Evolutionary conservation across 2,113 vertebrate genomes (phyloP), one percentile per base, ranked within the genome.

Genomic region (Siniperca chuatsi): DNA sequence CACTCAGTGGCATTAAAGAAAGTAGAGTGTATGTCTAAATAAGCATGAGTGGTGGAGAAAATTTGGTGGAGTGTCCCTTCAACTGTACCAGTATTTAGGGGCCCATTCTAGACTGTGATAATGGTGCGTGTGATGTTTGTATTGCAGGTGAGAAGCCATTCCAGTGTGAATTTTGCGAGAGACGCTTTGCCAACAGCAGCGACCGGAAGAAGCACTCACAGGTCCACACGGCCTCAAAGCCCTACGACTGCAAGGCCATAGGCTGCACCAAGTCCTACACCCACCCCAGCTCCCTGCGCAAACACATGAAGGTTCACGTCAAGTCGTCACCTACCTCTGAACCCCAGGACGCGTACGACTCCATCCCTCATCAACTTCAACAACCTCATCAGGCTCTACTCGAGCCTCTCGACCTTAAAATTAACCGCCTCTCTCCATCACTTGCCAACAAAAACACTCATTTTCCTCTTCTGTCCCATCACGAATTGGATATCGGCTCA

Each of bases 251-350:
- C 95, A 99, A 98, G 94, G 96, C 98, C 16, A 94, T 97, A 81
- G 97, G 97, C 77, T 99, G 98, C 81, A 97, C 98, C 95, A 99
- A 99, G 92, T 99, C 98, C 16, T 99, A 99, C 93, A 98, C 97
- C 0, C 98, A 99, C 87, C 98, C 98, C 33, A 99, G 98, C 94
- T 99, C 98, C 21, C 93, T 99, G 87, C 95, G 98, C 60, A 99
- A 99, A 81, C 97, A 99, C 95, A 99, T 99, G 98, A 99, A 98
- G 93, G 96, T 98, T 74, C 97, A 99, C 78, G 95, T 98, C 96
- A 99, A 99, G 92, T 97, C 97, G 0, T 97, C 97, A 9, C 97
- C 97, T 25, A 93, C 96, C 89, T 94, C 96, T 54, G 97, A 97
- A 6, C 92, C 95, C 70, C 95, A 80, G 21, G 89, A 95, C 71